Base-by-base conservation (phyloP, 2,797 vertebrate genomes). In the Phataginus tricuspis region DNA sequence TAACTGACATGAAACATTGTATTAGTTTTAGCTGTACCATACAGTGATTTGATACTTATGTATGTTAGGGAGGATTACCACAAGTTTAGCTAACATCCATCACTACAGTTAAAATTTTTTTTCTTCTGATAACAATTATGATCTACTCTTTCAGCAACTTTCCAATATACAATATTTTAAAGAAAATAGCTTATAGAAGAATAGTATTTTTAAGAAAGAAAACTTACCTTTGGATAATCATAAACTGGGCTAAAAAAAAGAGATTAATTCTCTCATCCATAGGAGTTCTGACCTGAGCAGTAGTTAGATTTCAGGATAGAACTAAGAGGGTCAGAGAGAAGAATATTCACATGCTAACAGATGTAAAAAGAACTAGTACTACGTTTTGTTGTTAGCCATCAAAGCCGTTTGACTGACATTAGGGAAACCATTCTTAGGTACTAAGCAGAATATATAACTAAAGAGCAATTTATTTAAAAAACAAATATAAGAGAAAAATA, bases 401-500 rank as follows among this genome's bases (percentile, higher is more conserved):
- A 39, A 91, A 29, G 4, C 14, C 23, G 34, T 87, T 18, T 80
- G 45, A 75, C 25, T 53, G 85, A 90, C 3, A 86, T 5, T 96
- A 31, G 25, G 39, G 74, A 89, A 23, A 78, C 0, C 79, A 88
- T 71, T 90, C 59, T 80, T 84, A 64, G 10, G n/a, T 82, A 66
- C 34, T 75, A 71, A 77, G 80, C 51, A 94, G 75, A 92, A 90
- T 85, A 84, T 53, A 34, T 39, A 88, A 79, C 14, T n/a, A 91
- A 5, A 16, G 25, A 77, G 85, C 25, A 92, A 75, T 89, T 64
- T 88, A 77, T 80, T 72, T 86, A 51, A 88, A 72, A 95, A 94
- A 84, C n/a, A 94, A 92, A 85, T 59, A 85, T 19, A 61, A 64
- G 15, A 75, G 66, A 87, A 86, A 94, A 90, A 74, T 57, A 96